Conservation (phyloP, 2,888 invertebrate species). For the Mythimna lalbum region DNA sequence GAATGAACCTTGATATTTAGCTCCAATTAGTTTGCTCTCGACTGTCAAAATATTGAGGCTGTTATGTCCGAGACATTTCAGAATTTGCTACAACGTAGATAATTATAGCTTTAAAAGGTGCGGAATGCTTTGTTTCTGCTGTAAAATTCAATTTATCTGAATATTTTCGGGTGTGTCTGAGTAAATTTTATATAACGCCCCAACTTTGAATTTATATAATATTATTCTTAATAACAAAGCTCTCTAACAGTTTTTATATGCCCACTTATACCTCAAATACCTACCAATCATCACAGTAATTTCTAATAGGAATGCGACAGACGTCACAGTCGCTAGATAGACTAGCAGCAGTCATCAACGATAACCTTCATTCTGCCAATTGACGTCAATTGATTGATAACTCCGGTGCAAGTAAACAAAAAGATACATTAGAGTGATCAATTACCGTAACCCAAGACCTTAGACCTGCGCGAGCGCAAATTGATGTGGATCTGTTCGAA, state of each 20-base stretch:
- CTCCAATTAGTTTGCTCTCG: constrained; percentile 63
- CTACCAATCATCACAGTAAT: constrained; percentile 41
- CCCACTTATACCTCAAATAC: constrained; percentile 9
- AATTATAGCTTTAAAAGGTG: constrained; percentile 22
- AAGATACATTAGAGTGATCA: constrained; percentile 78
- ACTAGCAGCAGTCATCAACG: constrained; percentile 71
- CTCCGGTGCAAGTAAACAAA: constrained; percentile 81
- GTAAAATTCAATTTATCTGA: constrained; percentile 2
- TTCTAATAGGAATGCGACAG: constrained; percentile 63
- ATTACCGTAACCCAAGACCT: constrained; percentile 71
- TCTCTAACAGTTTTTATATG: constrained; percentile 2
- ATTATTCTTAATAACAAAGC: neutral
- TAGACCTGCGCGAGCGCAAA: constrained; percentile 63
- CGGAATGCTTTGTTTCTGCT: constrained; percentile 15
- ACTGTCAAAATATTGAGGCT: constrained; percentile 64
- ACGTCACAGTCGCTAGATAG: constrained; percentile 67
- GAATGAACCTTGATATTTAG: constrained; percentile 71
- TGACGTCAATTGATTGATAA: constrained; percentile 89
- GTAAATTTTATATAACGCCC: neutral
- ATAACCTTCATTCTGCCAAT: constrained; percentile 80
- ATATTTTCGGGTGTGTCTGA: constrained; percentile 4
- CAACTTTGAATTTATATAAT: neutral
- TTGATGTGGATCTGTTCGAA: constrained; percentile 53
- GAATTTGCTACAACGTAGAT: constrained; percentile 33
- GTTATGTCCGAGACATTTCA: constrained; percentile 61